Evolutionary conservation across 2,113 vertebrate species (phyloP).

Genomic region (Eretmochelys imbricata): DNA sequence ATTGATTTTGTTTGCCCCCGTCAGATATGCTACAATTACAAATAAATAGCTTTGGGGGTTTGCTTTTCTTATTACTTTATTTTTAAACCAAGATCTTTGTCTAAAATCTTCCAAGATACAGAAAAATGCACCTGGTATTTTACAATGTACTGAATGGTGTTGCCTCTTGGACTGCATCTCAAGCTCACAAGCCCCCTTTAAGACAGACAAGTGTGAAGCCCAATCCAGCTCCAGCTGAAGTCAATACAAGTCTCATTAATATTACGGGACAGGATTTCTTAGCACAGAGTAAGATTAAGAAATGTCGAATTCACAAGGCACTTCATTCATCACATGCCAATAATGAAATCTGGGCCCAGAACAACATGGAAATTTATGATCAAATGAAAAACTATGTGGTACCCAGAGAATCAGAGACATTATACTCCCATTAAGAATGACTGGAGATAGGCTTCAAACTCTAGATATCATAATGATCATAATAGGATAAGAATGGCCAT

Average conservation of each 20-base stretch:
- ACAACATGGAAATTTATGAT: neutral
- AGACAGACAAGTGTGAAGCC: neutral
- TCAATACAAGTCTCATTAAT: neutral
- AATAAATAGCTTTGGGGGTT: no score
- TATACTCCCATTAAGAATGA: neutral
- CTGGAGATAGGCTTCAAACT: neutral
- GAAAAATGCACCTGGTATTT: neutral
- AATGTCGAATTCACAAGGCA: neutral
- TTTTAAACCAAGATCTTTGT: neutral
- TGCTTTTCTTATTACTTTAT: no score
- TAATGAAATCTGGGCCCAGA: accelerated
- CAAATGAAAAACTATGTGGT: neutral
- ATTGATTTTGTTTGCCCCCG: no score
- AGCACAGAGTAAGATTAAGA: neutral
- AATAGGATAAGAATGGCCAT: no score
- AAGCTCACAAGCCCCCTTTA: neutral
- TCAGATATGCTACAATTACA: no score
- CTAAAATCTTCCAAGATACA: neutral
- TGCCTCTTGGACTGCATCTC: neutral
- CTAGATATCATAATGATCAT: neutral
- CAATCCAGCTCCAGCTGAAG: neutral
- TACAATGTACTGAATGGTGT: neutral
- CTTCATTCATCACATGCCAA: no score
- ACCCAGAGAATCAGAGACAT: neutral
- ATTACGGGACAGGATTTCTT: neutral